phyloP scores from a whole-genome alignment of 2,113 vertebrate species.

The Centropristis striata region DNA sequence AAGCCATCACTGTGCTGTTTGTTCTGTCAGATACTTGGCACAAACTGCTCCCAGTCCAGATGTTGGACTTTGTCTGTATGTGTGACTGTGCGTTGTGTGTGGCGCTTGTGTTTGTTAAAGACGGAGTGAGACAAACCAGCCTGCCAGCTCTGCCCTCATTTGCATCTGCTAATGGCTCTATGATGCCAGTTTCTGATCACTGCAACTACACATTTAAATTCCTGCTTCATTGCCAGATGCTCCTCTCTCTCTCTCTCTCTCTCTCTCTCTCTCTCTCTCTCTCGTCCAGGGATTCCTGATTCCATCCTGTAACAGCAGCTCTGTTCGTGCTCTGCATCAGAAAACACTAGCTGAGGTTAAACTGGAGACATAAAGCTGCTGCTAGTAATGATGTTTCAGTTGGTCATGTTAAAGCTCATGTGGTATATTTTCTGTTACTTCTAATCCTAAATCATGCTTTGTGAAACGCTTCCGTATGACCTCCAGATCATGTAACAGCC shows the following conservation, averaged over 20 bases:
- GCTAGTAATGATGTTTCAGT: background rate
- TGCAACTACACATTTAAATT: slow-evolving; percentile 66
- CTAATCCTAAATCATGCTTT: no score
- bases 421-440: no score
- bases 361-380: slow-evolving; percentile 11
- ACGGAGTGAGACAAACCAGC: slow-evolving; percentile 47
- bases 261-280: slow-evolving; percentile 7
- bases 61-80: slow-evolving; percentile 37
- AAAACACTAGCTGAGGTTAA: slow-evolving; percentile 20
- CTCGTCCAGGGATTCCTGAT: slow-evolving; percentile 29
- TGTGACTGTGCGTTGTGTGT: background rate
- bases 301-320: slow-evolving; percentile 26
- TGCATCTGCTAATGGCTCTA: slow-evolving; percentile 70
- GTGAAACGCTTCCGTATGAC: no score
- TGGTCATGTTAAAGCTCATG: slow-evolving; percentile 1
- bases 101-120: slow-evolving; percentile 31
- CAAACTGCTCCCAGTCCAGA: slow-evolving; percentile 47
- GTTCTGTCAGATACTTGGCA: slow-evolving; percentile 25
- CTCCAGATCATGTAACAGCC: background rate
- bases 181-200: slow-evolving; percentile 72
- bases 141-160: slow-evolving; percentile 66
- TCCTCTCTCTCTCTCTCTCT: slow-evolving; percentile 1
- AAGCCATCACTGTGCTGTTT: slow-evolving; percentile 10
- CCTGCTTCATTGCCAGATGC: slow-evolving; percentile 53
- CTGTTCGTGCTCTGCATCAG: slow-evolving; percentile 48